Conservation (phyloP, 2,888 invertebrate species). For the Acrocera orbiculus region DNA sequence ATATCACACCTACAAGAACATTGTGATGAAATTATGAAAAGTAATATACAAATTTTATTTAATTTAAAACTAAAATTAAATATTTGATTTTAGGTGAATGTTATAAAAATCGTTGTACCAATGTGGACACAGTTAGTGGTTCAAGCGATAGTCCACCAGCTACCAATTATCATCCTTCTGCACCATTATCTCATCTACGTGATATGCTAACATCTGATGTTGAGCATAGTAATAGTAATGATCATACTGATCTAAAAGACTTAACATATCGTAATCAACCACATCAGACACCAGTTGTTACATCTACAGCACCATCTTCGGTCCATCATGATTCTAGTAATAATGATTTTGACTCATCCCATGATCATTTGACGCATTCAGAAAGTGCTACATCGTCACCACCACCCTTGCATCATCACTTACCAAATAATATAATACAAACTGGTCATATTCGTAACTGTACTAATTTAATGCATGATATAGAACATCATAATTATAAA, state of each 20-base stretch:
- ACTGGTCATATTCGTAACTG: constrained; percentile 25
- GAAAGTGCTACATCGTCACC: constrained; percentile 28
- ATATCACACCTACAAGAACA: constrained; percentile 71
- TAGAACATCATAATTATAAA: constrained; percentile 50
- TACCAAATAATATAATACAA: constrained; percentile 10
- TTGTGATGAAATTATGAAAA: constrained; percentile 45
- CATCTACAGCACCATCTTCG: constrained; percentile 25
- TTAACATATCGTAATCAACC: constrained; percentile 28
- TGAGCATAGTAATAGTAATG: constrained; percentile 26
- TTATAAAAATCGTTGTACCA: constrained; percentile 26
- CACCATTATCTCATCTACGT: constrained; percentile 30
- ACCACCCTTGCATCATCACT: constrained; percentile 13
- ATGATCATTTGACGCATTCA: constrained; percentile 24
- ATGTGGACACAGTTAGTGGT: constrained; percentile 38
- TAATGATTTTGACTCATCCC: constrained; percentile 28
- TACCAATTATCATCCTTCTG: constrained; percentile 25
- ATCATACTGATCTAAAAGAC: constrained; percentile 32
- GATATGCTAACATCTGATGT: constrained; percentile 30
- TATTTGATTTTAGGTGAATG: constrained; percentile 22
- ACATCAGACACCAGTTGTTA: constrained; percentile 30
- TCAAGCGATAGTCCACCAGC: constrained; percentile 34
- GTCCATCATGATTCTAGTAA: constrained; percentile 28
- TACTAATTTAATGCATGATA: constrained; percentile 30
- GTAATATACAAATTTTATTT: constrained; percentile 22
- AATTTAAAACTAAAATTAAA: not conserved